phyloP scores from a whole-genome alignment of 2,113 vertebrate genomes.

The Lasiurus cinereus region DNA sequence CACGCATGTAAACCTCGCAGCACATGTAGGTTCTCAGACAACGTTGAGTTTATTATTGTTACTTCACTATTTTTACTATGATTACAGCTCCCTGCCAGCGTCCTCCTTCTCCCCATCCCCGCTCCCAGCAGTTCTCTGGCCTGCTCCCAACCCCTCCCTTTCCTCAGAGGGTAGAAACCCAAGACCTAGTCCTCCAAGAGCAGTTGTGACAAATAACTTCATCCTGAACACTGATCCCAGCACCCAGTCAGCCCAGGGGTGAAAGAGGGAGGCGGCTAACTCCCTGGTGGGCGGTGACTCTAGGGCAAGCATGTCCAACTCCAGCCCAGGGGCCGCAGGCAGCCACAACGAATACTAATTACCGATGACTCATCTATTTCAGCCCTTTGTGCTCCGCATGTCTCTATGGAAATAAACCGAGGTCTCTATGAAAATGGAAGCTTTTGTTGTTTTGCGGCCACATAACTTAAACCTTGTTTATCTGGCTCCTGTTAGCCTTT shows the following conservation, averaged over 20 bases:
- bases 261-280: not conserved
- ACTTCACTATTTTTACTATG: not conserved
- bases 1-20: not conserved
- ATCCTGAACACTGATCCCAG: not conserved
- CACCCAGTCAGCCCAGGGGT: not conserved
- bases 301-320: too few relatives aligned
- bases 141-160: not conserved
- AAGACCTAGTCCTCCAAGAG: not conserved
- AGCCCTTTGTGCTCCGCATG: too few relatives aligned
- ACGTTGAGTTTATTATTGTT: not conserved
- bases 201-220: not conserved
- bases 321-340: too few relatives aligned
- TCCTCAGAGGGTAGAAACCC: not conserved
- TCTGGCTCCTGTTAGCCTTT: too few relatives aligned
- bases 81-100: not conserved
- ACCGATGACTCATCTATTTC: too few relatives aligned
- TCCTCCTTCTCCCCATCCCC: not conserved
- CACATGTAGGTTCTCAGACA: not conserved
- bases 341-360: too few relatives aligned
- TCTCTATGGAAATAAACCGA: too few relatives aligned
- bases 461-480: too few relatives aligned
- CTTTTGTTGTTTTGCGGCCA: too few relatives aligned
- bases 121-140: not conserved
- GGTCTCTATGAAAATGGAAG: too few relatives aligned
- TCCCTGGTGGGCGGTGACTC: not conserved